Conservation (phyloP, 1,140 invertebrate species). For the Episyrphus balteatus region DNA sequence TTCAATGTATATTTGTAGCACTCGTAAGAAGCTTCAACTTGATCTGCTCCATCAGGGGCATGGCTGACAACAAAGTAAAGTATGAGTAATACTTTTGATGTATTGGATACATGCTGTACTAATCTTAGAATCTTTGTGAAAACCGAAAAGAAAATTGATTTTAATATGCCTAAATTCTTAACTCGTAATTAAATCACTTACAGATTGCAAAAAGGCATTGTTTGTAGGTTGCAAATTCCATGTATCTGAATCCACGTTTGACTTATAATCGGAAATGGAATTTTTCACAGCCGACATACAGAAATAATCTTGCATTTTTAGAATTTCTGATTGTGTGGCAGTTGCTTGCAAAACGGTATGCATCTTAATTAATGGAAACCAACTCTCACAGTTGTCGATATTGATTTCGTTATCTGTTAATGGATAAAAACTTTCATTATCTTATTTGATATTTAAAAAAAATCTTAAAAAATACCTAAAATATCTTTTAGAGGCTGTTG, state of each 20-base stretch:
- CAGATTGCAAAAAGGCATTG: conserved; percentile 33
- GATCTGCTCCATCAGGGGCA: conserved; percentile 41
- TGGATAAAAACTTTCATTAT: not conserved
- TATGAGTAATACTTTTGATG: conserved; percentile 24
- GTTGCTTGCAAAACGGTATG: conserved; percentile 24
- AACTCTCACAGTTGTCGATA: conserved; percentile 33
- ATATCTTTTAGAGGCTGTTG: conserved; percentile 30
- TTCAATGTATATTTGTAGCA: conserved; percentile 44
- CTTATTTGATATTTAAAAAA: not conserved
- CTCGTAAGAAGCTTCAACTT: conserved; percentile 45
- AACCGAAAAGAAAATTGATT: conserved; percentile 1
- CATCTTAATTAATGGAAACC: conserved; percentile 33
- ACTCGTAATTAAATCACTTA: not conserved
- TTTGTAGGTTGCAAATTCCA: conserved; percentile 33
- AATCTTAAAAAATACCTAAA: conserved; percentile 18
- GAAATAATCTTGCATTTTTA: conserved; percentile 28
- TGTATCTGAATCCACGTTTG: conserved; percentile 19
- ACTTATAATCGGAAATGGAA: conserved; percentile 29
- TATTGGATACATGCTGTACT: conserved; percentile 19
- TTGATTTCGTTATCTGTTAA: conserved; percentile 23
- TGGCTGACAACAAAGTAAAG: conserved; percentile 30
- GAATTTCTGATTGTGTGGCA: conserved; percentile 10
- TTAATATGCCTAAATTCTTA: not conserved
- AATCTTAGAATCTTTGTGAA: conserved; percentile 19
- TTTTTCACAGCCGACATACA: conserved; percentile 35